These are phyloP conservation scores for Heliconius himera DNA, from an alignment of 1,140 invertebrate genomes.

Conservation along the genomic window DNA sequence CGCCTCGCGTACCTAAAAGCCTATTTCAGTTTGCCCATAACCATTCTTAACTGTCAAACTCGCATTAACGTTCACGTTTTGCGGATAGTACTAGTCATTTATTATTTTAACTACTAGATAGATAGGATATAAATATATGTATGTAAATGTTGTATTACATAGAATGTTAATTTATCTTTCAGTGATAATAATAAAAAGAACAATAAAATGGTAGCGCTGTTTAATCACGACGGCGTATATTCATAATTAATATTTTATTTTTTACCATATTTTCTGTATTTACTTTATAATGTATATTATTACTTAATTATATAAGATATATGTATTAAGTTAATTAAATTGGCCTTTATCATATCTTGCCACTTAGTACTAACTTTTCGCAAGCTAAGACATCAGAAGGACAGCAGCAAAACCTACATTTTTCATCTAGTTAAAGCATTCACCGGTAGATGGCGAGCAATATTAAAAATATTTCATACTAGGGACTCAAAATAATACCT, in stretches of 20 bases:
- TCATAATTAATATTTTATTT: background rate
- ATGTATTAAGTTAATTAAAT: background rate
- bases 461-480: too few relatives aligned
- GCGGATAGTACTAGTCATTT: background rate
- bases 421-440: background rate
- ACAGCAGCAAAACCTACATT: background rate
- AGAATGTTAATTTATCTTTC: too few relatives aligned
- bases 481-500: too few relatives aligned
- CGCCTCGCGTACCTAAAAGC: conserved; percentile 43
- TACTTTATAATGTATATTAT: background rate
- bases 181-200: too few relatives aligned
- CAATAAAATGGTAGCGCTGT: background rate
- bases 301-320: background rate
- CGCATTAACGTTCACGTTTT: conserved; percentile 13
- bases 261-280: background rate
- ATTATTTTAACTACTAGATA: background rate
- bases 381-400: background rate
- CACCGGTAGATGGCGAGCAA: background rate
- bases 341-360: background rate
- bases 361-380: background rate
- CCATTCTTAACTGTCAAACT: conserved; percentile 15
- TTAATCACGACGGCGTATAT: background rate
- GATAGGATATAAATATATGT: background rate
- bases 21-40: conserved; percentile 3
- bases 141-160: background rate